A percentile compares a stretch with the other conserved stretches of the same genome.
phyloP scores from a whole-genome alignment of 2,797 vertebrate genomes.

The Columba guinea region DNA sequence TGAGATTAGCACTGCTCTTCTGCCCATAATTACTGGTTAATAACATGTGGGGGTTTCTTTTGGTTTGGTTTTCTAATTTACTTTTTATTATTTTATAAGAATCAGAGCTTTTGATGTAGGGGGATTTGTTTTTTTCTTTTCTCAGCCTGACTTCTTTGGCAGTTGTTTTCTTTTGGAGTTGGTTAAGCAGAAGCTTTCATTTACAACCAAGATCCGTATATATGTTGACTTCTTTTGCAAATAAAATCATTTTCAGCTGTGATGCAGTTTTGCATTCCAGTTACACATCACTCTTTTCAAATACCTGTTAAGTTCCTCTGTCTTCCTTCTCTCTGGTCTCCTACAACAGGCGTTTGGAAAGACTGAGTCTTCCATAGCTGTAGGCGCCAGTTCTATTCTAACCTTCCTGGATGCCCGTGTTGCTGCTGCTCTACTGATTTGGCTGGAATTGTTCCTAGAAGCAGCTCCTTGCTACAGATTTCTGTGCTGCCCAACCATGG shows the following conservation, averaged over 20 bases:
- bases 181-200: neutral
- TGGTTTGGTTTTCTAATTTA: neutral
- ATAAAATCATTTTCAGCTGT: neutral
- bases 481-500: neutral
- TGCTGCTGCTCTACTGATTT: neutral
- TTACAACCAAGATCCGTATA: neutral
- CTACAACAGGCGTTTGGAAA: neutral
- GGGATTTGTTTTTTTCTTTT: neutral
- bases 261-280: neutral
- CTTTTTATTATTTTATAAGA: neutral
- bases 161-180: neutral
- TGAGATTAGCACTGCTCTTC: neutral
- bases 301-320: neutral
- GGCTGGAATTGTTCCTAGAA: neutral
- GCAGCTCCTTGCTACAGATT: neutral
- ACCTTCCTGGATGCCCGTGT: neutral
- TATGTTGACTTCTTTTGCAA: neutral
- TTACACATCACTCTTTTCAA: neutral
- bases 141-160: neutral
- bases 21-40: neutral
- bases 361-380: neutral
- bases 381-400: neutral
- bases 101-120: neutral
- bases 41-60: neutral
- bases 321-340: neutral